These are phyloP conservation scores for Dastarcus helophoroides DNA, from an alignment of 2,888 invertebrate genomes.

Conservation along the genomic window DNA sequence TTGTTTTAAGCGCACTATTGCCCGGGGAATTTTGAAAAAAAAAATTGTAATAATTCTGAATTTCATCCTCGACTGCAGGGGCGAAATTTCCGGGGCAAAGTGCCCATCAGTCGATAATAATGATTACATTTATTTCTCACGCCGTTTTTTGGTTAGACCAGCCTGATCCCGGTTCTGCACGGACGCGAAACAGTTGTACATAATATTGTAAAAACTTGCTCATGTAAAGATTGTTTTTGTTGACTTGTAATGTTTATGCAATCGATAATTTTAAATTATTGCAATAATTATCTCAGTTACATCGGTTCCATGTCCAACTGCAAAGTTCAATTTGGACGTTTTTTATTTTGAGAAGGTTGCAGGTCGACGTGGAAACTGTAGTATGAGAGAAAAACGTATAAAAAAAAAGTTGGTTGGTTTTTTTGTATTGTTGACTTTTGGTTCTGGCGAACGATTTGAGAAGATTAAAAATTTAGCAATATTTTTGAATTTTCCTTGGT, in stretches of 20 bases:
- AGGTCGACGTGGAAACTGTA: no score
- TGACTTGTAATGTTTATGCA: conserved; percentile 26
- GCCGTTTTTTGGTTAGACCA: conserved; percentile 25
- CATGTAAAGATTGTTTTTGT: conserved; percentile 39
- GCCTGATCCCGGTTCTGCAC: conserved; percentile 18
- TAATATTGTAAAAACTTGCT: conserved; percentile 38
- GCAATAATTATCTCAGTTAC: conserved; percentile 25
- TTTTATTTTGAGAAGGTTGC: no score
- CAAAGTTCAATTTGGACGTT: no score
- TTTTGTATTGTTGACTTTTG: conserved; percentile 33
- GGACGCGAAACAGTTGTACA: conserved; percentile 28
- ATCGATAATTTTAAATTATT: conserved; percentile 23
- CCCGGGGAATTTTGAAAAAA: no score
- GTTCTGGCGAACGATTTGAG: conserved; percentile 34
- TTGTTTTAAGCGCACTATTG: conserved; percentile 17
- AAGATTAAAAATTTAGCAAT: conserved; percentile 39
- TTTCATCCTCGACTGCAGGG: no score
- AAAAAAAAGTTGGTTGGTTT: no score
- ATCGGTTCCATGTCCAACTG: no score
- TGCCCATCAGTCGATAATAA: conserved; percentile 23
- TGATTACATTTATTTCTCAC: conserved; percentile 15
- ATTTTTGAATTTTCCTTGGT: conserved; percentile 41
- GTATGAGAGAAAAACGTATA: no score
- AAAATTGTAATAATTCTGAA: no score
- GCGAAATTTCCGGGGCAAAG: no score